A percentile compares a stretch with the other conserved stretches of the same genome.
phyloP scores from a whole-genome alignment of 2,797 vertebrate genomes.

The Tadarida brasiliensis region DNA sequence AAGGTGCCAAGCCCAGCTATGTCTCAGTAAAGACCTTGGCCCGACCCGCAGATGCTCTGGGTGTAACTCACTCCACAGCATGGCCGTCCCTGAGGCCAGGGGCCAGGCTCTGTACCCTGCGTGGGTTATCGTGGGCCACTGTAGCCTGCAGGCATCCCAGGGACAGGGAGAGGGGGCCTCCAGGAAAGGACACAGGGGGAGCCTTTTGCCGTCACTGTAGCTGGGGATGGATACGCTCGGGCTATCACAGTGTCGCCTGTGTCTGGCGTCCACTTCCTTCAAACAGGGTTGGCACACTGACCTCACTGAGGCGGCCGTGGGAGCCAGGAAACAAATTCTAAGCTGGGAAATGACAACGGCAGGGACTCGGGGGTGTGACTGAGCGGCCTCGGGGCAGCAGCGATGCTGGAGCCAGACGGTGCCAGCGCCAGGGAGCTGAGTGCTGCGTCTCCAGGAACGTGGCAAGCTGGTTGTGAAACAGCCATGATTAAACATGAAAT shows the following conservation, averaged over 20 bases:
- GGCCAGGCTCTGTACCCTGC: not conserved
- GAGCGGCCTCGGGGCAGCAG: not conserved
- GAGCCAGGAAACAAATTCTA: not conserved
- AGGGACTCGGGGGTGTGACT: not conserved
- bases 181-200: not conserved
- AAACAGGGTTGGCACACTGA: not conserved
- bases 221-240: rapidly evolving
- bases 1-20: not conserved
- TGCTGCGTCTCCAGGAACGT: not conserved
- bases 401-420: not conserved
- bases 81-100: not conserved
- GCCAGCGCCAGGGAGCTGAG: not conserved
- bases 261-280: not conserved
- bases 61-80: too few species aligned
- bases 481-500: not conserved
- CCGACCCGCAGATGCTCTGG: not conserved
- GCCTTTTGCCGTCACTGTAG: not conserved
- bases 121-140: not conserved
- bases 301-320: not conserved
- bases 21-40: not conserved
- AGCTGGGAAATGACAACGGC: not conserved
- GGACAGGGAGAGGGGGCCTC: not conserved
- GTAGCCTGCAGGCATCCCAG: not conserved
- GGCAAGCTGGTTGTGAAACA: not conserved
- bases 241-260: rapidly evolving